A percentile compares a stretch with the other conserved stretches of the same genome.
phyloP scores from a whole-genome alignment of 2,888 invertebrate species.

The Scaeva pyrastri region DNA sequence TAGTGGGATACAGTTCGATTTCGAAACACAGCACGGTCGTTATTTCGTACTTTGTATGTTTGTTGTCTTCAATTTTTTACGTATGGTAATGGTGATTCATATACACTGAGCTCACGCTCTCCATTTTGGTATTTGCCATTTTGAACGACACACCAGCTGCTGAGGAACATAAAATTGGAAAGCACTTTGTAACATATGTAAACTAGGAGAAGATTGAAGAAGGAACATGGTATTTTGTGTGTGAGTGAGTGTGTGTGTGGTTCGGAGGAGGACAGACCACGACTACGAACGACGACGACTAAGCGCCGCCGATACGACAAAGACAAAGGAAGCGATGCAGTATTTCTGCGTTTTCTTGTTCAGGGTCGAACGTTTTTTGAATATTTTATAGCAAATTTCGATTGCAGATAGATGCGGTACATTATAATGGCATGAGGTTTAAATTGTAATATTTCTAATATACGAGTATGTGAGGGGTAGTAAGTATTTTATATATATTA shows the following conservation, averaged over 20 bases:
- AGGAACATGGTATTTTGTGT: conserved; percentile 46
- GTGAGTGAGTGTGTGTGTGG: background rate
- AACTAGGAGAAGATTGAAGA: conserved; percentile 53
- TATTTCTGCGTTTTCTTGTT: conserved; percentile 57
- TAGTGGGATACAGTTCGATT: conserved; percentile 59
- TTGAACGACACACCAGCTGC: conserved; percentile 69
- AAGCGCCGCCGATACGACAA: background rate
- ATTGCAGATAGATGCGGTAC: conserved; percentile 32
- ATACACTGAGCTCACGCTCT: conserved; percentile 34
- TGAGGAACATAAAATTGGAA: conserved; percentile 73
- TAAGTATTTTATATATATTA: conserved; percentile 21
- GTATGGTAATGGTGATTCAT: conserved; percentile 63
- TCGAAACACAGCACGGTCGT: conserved; percentile 68
- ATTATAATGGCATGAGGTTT: background rate
- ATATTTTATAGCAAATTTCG: conserved; percentile 64
- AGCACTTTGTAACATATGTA: conserved; percentile 75
- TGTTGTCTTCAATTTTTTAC: conserved; percentile 45
- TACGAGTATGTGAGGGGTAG: background rate
- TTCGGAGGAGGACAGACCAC: background rate
- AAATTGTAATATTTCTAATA: conserved; percentile 19
- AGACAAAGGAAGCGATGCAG: conserved; percentile 47
- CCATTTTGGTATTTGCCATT: conserved; percentile 53
- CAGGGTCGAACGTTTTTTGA: conserved; percentile 65
- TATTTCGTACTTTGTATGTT: conserved; percentile 75
- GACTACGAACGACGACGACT: too few relatives aligned